phyloP scores from a whole-genome alignment of 1,140 invertebrate species.

The Drosophila pandora region DNA sequence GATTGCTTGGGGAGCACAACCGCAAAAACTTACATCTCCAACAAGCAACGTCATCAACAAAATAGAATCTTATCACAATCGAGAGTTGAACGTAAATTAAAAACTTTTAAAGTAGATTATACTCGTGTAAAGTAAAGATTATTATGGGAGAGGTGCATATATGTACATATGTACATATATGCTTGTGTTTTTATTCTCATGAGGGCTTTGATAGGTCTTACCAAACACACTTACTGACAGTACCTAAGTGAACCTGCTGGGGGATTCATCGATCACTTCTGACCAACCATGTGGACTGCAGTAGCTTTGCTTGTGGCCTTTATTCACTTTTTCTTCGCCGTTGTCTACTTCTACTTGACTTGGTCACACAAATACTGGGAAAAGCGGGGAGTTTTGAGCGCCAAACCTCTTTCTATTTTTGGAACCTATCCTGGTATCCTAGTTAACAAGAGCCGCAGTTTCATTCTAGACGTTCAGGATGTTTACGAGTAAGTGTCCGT shows the following conservation, averaged over 20 bases:
- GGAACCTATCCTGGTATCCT: conserved; percentile 84
- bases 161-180: not conserved
- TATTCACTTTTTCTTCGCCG: conserved; percentile 38
- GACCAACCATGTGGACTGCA: conserved; percentile 33
- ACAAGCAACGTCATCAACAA: conserved; percentile 5
- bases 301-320: conserved; percentile 26
- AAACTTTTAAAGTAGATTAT: conserved; percentile 3
- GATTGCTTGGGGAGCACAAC: not conserved
- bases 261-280: conserved; percentile 20
- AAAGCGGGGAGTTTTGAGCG: conserved; percentile 66
- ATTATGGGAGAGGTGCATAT: not conserved
- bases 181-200: not conserved
- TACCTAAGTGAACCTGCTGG: conserved; percentile 9
- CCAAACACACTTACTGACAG: conserved; percentile 24
- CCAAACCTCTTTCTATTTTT: conserved; percentile 66
- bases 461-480: conserved; percentile 60
- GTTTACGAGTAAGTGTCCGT: conserved; percentile 62
- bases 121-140: conserved; percentile 7
- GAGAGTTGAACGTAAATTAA: not conserved
- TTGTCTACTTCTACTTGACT: conserved; percentile 77
- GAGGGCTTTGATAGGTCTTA: not conserved
- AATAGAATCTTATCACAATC: conserved; percentile 17
- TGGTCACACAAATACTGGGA: conserved; percentile 81
- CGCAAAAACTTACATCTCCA: conserved; percentile 5
- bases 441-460: conserved; percentile 37